Base-by-base conservation (phyloP, 2,113 vertebrate species). In the Petromus typicus region DNA sequence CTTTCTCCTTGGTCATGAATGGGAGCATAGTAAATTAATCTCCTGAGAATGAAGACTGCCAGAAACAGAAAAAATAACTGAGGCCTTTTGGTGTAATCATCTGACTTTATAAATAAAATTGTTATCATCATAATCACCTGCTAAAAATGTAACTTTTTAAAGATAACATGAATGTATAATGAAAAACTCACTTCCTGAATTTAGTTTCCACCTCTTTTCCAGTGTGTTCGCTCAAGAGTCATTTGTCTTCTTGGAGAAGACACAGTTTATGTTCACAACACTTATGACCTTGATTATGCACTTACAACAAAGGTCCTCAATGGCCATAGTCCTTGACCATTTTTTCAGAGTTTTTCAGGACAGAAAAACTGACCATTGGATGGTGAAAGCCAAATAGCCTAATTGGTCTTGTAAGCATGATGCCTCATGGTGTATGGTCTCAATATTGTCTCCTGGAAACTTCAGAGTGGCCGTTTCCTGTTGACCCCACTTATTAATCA, bases 401-500 rank as follows among this genome's bases (percentile, higher is more conserved):
- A 51, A 32, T 4, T 79, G 4, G 16, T 94, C 32, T 23, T 66
- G 34, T 27, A 45, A 2, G 23, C 48, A 34, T 8, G 54, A 3
- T 54, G 25, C 40, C 37, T 48, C 43, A 11, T n/a, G 34, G 12
- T 34, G 18, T 37, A 17, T 64, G 20, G 32, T 57, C 25, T 89
- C 56, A 80, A 32, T 75, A 18, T 4, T 22, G 25, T n/a, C 43
- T 78, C 37, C 45, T 17, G 13, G 86, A 96, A 95, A 51, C 67
- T 40, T 76, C 16, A 95, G 75, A 69, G 86, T 95, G 79, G 16
- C 37, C n/a, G 56, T 95, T 37, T 98, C 95, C 95, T 97, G 78
- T 85, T 84, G 54, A 97, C 32, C 6, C 11, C 76, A 22, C 79
- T 93, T 43, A 95, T 96, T 95, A 96, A 97, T 95, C 66, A 96